These are phyloP conservation scores for Nematopogon swammerdamellus DNA, from an alignment of 2,888 invertebrate genomes.

Conservation along the genomic window DNA sequence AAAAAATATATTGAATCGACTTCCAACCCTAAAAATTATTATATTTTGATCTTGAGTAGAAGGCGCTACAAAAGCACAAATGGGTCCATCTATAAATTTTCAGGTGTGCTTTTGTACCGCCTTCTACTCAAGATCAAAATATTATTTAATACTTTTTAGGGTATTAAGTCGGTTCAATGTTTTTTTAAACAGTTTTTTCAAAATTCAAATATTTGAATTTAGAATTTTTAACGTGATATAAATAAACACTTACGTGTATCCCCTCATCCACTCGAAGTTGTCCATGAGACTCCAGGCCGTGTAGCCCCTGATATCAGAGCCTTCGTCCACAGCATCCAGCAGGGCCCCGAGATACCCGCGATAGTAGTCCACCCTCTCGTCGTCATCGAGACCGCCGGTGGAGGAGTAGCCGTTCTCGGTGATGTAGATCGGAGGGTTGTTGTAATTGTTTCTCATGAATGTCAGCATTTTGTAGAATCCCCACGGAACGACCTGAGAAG, in stretches of 20 bases:
- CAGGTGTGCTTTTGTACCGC: too few relatives aligned
- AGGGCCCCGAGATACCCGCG: slow-evolving; percentile 36
- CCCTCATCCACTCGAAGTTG: slow-evolving; percentile 61
- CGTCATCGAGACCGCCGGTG: slow-evolving; percentile 33
- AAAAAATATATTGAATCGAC: not conserved
- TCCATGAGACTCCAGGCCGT: slow-evolving; percentile 63
- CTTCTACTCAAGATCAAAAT: too few relatives aligned
- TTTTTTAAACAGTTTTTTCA: too few relatives aligned
- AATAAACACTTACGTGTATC: slow-evolving; percentile 42
- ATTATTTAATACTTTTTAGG: too few relatives aligned
- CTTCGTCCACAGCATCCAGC: slow-evolving; percentile 38
- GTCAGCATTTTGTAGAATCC: slow-evolving; percentile 54
- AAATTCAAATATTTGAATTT: not conserved
- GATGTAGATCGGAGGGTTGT: slow-evolving; percentile 50
- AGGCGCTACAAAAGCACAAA: too few relatives aligned
- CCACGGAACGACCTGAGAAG: slow-evolving; percentile 50
- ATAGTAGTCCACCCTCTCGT: slow-evolving; percentile 36
- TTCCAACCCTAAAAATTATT: too few relatives aligned
- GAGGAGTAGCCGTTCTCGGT: slow-evolving; percentile 61
- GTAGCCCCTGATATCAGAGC: slow-evolving; percentile 48
- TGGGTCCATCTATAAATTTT: too few relatives aligned
- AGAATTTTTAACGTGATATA: too few relatives aligned
- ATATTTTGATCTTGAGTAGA: too few relatives aligned
- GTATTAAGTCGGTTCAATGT: too few relatives aligned
- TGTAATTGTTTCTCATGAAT: slow-evolving; percentile 42